Percentiles rank a stretch among this genome's conserved stretches.
Conservation (phyloP, 2,113 vertebrate genomes). For the Tiliqua scincoides region DNA sequence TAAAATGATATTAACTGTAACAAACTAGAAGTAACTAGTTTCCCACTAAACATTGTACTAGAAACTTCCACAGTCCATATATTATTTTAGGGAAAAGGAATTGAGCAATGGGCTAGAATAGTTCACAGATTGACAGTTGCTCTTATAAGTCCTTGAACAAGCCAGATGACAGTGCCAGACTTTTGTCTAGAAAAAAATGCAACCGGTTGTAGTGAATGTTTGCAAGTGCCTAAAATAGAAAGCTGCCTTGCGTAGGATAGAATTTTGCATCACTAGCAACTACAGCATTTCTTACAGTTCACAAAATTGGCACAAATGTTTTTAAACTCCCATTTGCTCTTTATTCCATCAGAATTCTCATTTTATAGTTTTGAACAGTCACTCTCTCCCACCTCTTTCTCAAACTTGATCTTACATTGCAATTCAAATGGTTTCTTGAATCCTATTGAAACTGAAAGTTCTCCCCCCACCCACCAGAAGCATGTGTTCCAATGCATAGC, state of each 20-base stretch:
- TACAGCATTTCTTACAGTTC: constrained; percentile 65
- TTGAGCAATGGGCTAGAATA: constrained; percentile 16
- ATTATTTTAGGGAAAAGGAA: constrained; percentile 32
- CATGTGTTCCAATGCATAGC: too few relatives aligned
- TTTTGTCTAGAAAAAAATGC: constrained; percentile 54
- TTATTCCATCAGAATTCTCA: background rate
- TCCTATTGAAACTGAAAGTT: too few relatives aligned
- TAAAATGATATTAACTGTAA: background rate
- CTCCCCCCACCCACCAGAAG: too few relatives aligned
- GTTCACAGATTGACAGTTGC: constrained; percentile 23
- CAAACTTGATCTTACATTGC: too few relatives aligned
- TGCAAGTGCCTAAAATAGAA: constrained; percentile 74
- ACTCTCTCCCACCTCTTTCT: too few relatives aligned
- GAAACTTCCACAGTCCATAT: constrained; percentile 23
- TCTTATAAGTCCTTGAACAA: constrained; percentile 40
- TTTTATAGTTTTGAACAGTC: background rate
- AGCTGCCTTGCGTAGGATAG: constrained; percentile 60
- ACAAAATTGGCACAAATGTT: constrained; percentile 54
- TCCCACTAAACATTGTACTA: background rate
- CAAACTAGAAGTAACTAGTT: background rate
- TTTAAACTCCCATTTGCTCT: constrained; percentile 47
- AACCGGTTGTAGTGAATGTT: constrained; percentile 65
- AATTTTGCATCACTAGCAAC: constrained; percentile 64
- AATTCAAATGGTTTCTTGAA: too few relatives aligned
- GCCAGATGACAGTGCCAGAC: constrained; percentile 54